Evolutionary conservation across 2,888 invertebrate species (phyloP).

Genomic region (Idaea aversata): DNA sequence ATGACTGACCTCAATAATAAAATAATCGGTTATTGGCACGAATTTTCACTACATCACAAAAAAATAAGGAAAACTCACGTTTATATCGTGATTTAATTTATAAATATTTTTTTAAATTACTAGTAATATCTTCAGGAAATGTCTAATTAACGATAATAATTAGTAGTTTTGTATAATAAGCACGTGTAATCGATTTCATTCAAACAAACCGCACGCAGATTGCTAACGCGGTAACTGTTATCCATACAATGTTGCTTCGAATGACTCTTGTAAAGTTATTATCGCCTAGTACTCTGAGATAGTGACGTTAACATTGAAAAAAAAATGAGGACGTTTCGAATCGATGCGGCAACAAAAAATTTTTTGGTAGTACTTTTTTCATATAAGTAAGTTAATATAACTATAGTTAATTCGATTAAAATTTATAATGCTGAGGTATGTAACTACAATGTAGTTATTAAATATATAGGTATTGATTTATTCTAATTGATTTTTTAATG

Average conservation of each 20-base stretch:
- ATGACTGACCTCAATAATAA: not conserved
- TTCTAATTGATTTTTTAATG: too few species aligned
- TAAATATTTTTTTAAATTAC: not conserved
- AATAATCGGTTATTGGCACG: not conserved
- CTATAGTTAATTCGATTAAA: too few species aligned
- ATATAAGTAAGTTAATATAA: too few species aligned
- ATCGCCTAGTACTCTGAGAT: constrained; percentile 29
- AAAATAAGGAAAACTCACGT: not conserved
- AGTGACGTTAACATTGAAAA: constrained; percentile 29
- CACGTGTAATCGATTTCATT: not conserved
- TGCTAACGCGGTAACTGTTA: not conserved
- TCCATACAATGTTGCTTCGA: not conserved
- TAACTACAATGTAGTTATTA: too few species aligned
- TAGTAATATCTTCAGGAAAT: not conserved
- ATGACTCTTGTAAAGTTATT: constrained; percentile 15
- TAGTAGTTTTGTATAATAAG: not conserved
- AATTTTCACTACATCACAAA: not conserved
- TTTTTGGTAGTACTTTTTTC: too few species aligned
- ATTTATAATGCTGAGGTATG: too few species aligned
- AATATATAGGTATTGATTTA: too few species aligned
- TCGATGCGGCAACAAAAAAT: not conserved
- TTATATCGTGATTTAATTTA: not conserved
- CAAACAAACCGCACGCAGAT: not conserved
- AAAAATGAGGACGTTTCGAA: constrained; percentile 23
- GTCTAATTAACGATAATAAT: not conserved